Conservation (phyloP, 2,797 vertebrate genomes). For the Gambelia wislizenii region DNA sequence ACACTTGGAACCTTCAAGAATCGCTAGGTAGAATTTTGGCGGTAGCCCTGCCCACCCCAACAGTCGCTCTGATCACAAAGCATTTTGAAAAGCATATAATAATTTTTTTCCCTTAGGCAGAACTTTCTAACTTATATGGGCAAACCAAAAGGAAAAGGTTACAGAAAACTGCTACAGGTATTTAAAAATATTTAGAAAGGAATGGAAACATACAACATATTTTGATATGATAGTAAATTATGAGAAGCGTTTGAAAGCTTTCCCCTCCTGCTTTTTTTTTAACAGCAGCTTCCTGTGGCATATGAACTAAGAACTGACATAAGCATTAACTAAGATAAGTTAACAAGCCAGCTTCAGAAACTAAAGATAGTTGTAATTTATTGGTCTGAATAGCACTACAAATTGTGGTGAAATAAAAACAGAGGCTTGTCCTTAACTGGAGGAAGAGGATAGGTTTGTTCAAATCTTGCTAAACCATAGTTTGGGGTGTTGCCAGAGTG, state of each 20-base stretch:
- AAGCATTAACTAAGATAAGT: not conserved
- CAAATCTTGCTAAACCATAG: not conserved
- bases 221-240: not conserved
- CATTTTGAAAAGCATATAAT: too few relatives aligned
- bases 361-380: not conserved
- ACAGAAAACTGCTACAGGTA: not conserved
- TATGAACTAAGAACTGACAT: not conserved
- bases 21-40: too few relatives aligned
- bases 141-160: not conserved
- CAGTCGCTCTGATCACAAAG: too few relatives aligned
- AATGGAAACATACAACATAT: not conserved
- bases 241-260: not conserved
- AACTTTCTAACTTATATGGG: not conserved
- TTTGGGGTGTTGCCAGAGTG: not conserved
- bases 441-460: not conserved
- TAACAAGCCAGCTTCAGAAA: not conserved
- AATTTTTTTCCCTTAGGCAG: too few relatives aligned
- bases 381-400: not conserved
- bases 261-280: not conserved
- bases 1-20: too few relatives aligned
- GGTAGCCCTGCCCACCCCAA: too few relatives aligned
- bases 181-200: not conserved
- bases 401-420: not conserved
- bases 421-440: not conserved
- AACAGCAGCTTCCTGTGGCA: not conserved